Evolutionary conservation across 64 coral and sea anemone genomes (phyloP).

Genomic region (Stylophora pistillata): DNA sequence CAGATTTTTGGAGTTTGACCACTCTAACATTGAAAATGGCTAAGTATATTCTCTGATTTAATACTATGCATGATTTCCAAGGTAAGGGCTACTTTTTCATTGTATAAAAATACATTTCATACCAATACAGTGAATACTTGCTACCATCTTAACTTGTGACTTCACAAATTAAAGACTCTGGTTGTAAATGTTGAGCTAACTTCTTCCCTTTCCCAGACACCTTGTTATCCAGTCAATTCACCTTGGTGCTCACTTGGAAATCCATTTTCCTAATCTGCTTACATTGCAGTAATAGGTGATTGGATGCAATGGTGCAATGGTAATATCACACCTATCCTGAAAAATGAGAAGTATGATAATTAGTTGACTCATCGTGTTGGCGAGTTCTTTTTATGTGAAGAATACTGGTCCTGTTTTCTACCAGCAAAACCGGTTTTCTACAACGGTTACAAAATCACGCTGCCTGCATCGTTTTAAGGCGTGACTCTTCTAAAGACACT

Average conservation of each 20-base stretch:
- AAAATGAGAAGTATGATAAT: background rate
- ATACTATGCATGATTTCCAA: too few species aligned
- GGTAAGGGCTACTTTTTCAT: too few species aligned
- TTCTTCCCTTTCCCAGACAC: conserved; percentile 93
- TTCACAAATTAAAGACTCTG: conserved; percentile 71
- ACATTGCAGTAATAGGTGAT: conserved; percentile 75
- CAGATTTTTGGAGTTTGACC: too few species aligned
- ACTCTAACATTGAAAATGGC: too few species aligned
- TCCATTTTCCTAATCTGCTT: conserved; percentile 72
- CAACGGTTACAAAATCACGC: too few species aligned
- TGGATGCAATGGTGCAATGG: conserved; percentile 74
- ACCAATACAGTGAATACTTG: conserved; percentile 87
- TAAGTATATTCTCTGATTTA: too few species aligned
- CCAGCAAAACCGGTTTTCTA: too few species aligned
- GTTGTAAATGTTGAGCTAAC: conserved; percentile 75
- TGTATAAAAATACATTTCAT: background rate
- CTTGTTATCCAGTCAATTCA: conserved; percentile 93
- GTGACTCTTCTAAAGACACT: too few species aligned
- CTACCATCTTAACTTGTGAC: conserved; percentile 67
- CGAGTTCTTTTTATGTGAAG: too few species aligned
- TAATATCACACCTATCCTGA: conserved; percentile 92
- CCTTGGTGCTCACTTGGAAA: conserved; percentile 84
- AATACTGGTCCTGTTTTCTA: background rate
- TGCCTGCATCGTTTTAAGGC: too few species aligned
- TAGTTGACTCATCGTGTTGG: background rate